Conservation (phyloP, 2,113 vertebrate genomes). For the Condylura cristata region DNA sequence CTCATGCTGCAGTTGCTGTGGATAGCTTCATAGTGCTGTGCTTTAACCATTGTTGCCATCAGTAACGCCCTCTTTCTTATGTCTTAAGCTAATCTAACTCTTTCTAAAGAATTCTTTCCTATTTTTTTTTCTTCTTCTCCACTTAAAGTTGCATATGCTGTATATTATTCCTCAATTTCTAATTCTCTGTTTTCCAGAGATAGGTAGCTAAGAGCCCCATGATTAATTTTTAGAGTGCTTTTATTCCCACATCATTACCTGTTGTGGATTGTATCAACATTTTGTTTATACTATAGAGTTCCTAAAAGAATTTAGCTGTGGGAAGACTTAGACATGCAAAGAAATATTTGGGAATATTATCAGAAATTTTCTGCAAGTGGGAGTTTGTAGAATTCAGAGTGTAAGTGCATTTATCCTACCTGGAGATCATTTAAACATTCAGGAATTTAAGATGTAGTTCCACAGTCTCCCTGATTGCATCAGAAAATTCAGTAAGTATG, state of each 20-base stretch:
- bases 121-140: not conserved
- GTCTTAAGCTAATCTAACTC: not conserved
- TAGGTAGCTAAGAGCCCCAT: not conserved
- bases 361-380: not conserved
- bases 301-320: not conserved
- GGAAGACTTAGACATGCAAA: not conserved
- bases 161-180: not conserved
- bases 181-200: not conserved
- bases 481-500: not conserved
- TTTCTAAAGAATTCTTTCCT: not conserved
- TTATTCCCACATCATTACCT: not conserved
- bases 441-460: not conserved
- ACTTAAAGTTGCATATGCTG: not conserved
- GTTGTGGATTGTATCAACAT: constrained; percentile 1
- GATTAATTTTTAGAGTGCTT: not conserved
- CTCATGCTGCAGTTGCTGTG: too few species aligned
- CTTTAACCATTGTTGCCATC: too few species aligned
- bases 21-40: too few species aligned
- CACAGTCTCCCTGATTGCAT: not conserved
- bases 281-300: not conserved
- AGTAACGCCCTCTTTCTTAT: too few species aligned
- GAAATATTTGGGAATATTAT: not conserved
- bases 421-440: not conserved
- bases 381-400: not conserved
- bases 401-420: not conserved